phyloP scores from a whole-genome alignment of 2,113 vertebrate species.

The Tupaia tana region DNA sequence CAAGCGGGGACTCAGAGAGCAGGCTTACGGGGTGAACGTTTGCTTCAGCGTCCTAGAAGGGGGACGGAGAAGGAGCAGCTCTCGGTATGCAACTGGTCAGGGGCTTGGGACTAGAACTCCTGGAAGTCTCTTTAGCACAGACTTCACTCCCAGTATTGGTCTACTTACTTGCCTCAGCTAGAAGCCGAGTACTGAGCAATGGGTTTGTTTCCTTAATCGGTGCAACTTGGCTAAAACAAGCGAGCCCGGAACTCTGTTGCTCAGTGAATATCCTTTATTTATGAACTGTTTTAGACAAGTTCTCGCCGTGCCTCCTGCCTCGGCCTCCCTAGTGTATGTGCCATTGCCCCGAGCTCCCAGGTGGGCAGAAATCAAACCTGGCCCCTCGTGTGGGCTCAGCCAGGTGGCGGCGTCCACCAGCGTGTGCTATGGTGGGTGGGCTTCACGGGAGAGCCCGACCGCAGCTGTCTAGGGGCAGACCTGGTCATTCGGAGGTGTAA shows the following conservation, averaged over 20 bases:
- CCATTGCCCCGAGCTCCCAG: too few species aligned
- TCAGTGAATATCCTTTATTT: background rate
- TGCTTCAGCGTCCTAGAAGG: background rate
- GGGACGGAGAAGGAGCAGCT: background rate
- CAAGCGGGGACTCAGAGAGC: background rate
- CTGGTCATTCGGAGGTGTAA: background rate
- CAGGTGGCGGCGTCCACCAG: too few species aligned
- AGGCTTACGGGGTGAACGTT: background rate
- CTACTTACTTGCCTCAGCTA: slow-evolving; percentile 12
- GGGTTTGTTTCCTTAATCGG: background rate
- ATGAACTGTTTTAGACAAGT: too few species aligned
- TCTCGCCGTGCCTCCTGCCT: too few species aligned
- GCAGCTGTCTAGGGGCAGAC: background rate
- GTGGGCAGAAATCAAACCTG: too few species aligned
- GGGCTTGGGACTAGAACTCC: background rate
- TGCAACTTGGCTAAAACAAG: slow-evolving; percentile 15
- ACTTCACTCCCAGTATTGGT: background rate
- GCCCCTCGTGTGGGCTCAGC: too few species aligned
- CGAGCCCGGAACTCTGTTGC: background rate
- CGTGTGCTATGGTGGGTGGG: too few species aligned
- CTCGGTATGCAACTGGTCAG: background rate
- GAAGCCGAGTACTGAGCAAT: background rate
- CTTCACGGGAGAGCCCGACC: too few species aligned
- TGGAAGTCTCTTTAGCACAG: background rate
- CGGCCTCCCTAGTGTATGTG: too few species aligned